Conservation (phyloP, 2,797 vertebrate genomes). For the Mormyrus proboscirostris region DNA sequence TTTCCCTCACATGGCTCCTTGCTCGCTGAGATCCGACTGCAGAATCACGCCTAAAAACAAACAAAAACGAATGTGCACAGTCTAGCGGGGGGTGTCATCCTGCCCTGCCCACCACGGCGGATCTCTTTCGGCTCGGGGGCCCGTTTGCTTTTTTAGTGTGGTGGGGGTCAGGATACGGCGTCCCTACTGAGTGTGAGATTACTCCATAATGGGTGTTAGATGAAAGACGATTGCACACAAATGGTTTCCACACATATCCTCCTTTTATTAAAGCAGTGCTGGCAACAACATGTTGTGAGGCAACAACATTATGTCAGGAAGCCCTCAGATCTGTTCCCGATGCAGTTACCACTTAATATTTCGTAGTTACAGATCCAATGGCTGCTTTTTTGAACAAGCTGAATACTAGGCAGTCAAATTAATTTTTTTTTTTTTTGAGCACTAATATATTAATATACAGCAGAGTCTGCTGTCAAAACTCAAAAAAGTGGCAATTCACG, state of each 20-base stretch:
- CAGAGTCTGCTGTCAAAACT: neutral
- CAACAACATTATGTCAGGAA: neutral
- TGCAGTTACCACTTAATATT: neutral
- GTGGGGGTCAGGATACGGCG: neutral
- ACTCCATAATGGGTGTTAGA: neutral
- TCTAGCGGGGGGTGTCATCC: neutral
- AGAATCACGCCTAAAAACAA: neutral
- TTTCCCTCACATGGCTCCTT: neutral
- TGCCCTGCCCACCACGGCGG: neutral
- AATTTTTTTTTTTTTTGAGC: neutral
- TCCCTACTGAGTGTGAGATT: neutral
- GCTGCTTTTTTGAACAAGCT: neutral
- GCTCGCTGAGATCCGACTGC: neutral
- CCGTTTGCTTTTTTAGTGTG: neutral
- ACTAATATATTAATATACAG: neutral
- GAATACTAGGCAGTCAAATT: neutral
- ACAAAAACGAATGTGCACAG: neutral
- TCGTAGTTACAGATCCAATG: neutral
- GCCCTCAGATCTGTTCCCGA: neutral
- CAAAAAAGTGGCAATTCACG: neutral
- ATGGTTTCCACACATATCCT: neutral
- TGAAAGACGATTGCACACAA: neutral
- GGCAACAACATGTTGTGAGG: neutral
- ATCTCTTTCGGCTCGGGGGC: neutral
- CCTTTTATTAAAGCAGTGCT: neutral